phyloP scores from a whole-genome alignment of 1,140 invertebrate genomes.

The Plectrocnemia conspersa region DNA sequence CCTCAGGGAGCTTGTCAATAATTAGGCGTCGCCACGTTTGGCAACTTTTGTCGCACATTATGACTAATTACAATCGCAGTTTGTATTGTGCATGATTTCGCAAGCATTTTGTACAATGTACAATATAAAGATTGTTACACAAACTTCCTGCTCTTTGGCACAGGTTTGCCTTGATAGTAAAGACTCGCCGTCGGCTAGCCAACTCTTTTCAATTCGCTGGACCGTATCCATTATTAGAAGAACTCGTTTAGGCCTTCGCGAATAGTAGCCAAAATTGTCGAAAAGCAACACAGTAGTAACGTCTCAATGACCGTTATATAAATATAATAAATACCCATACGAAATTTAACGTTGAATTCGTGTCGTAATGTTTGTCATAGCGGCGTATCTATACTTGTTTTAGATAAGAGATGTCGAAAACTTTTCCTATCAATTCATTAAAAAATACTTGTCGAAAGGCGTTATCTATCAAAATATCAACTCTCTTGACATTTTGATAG shows the following conservation, averaged over 20 bases:
- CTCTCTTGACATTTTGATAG: conserved; percentile 4
- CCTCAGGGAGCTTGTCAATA: too few species aligned
- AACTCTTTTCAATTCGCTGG: conserved; percentile 2
- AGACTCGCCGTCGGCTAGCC: not conserved
- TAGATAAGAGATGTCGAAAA: conserved; percentile 14
- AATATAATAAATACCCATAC: not conserved
- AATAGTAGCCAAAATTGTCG: too few species aligned
- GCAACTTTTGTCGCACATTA: not conserved
- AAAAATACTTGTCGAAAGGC: conserved; percentile 16
- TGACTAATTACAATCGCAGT: not conserved
- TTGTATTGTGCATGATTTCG: not conserved
- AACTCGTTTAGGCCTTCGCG: not conserved
- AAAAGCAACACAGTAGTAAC: too few species aligned
- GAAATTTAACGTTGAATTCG: not conserved
- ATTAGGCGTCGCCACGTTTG: too few species aligned
- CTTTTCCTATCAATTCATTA: conserved; percentile 13
- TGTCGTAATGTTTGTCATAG: conserved; percentile 3
- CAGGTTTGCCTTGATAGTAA: conserved; percentile 5
- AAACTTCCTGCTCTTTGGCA: conserved; percentile 7
- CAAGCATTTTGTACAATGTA: conserved; percentile 5
- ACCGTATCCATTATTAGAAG: not conserved
- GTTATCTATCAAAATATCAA: conserved; percentile 7
- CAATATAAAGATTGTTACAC: not conserved
- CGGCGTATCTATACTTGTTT: conserved; percentile 12
- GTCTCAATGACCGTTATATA: too few species aligned